Conservation (phyloP, 2,888 invertebrate species). For the Drosophila subsilvestris region DNA sequence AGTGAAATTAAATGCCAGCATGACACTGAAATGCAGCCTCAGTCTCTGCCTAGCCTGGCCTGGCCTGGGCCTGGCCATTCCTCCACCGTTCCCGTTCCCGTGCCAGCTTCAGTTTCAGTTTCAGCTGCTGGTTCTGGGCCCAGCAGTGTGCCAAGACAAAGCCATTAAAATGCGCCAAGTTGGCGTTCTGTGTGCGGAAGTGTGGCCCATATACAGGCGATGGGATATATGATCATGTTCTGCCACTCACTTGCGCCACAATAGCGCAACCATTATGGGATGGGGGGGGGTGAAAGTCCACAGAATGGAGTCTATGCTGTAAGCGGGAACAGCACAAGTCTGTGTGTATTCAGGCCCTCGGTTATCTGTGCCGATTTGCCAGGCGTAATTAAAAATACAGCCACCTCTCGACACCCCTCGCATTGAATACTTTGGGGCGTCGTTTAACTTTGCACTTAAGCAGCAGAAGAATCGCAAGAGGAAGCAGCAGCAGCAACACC, state of each 20-base stretch:
- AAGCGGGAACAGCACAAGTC: slow-evolving; percentile 12
- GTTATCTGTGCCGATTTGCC: slow-evolving; percentile 66
- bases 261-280: slow-evolving; percentile 20
- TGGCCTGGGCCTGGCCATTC: slow-evolving; percentile 3
- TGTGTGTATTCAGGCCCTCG: not conserved
- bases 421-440: slow-evolving; percentile 65
- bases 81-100: no score
- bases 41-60: slow-evolving; percentile 10
- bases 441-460: slow-evolving; percentile 75
- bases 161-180: slow-evolving; percentile 74
- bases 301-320: slow-evolving; percentile 1
- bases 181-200: slow-evolving; percentile 66
- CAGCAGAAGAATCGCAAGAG: slow-evolving; percentile 2
- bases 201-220: slow-evolving; percentile 55
- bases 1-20: slow-evolving; percentile 79
- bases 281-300: slow-evolving; percentile 1
- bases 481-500: slow-evolving; percentile 2
- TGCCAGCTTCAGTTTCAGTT: slow-evolving; percentile 12
- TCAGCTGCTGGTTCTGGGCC: not conserved
- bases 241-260: slow-evolving; percentile 30
- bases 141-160: slow-evolving; percentile 62
- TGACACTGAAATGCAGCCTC: slow-evolving; percentile 75
- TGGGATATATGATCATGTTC: slow-evolving; percentile 37
- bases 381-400: slow-evolving; percentile 76
- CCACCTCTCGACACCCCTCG: not conserved